Evolutionary conservation across 1,140 invertebrate species (phyloP), one percentile per base, ranked within the genome.

Genomic region (Euura saliciscinereae): DNA sequence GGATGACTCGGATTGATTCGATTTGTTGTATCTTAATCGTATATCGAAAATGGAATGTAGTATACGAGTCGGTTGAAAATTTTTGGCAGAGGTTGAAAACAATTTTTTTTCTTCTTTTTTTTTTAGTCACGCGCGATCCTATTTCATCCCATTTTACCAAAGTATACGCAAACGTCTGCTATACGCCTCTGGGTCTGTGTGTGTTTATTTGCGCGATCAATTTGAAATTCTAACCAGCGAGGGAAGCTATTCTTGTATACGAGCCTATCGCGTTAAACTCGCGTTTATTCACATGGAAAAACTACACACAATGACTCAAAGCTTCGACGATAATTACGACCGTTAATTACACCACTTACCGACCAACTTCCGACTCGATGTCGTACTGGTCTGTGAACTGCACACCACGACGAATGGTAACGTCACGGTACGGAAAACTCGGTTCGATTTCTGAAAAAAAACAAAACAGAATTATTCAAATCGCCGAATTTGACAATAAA

Each of bases 331-430:
- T n/a, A 43, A 46, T 28, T 46, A 68, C 7, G 8, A 10, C 8
- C n/a, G 76, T 76, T 72, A 72, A 74, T 71, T 75, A 76, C 43
- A 13, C 28, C 70, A 87, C 89, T 89, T 83, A 94, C 93, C 93
- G 89, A 80, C 93, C 93, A 75, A 94, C 91, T 88, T 97, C 95
- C 43, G 92, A 90, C 75, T 95, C 90, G 78, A 96, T 90, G 75
- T 96, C 93, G 82, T 93, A 97, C 78, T 90, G 89, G 78, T 95
- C 91, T 83, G 95, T 93, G 76, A 96, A 93, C 83, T 96, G 93
- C 66, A 91, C 90, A 76, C 91, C 92, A 71, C 92, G 90, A 81
- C 93, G 91, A 79, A 96, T 92, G 69, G 87, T 90, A 73, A 97
- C 95, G 88, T 96, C 92, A 85, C 94, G 90, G 81, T 92, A 93